These are phyloP conservation scores for Rhorus exstirpatorius DNA, from an alignment of 2,888 invertebrate species.

Conservation along the genomic window DNA sequence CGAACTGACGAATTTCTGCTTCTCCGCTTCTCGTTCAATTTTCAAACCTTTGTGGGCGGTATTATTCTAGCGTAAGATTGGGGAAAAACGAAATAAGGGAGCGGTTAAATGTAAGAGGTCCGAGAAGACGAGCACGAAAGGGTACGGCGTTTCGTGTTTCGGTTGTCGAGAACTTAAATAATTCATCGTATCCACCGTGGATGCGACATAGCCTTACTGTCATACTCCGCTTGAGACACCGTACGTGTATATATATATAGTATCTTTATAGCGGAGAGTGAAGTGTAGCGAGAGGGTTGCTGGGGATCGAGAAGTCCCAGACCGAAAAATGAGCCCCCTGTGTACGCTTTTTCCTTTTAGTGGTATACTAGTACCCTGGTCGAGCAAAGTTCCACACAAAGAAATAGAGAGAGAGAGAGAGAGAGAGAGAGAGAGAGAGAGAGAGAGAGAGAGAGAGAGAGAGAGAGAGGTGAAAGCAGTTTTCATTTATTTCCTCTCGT, in stretches of 20 bases:
- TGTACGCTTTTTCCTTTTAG: slow-evolving; percentile 46
- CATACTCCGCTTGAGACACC: slow-evolving; percentile 43
- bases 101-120: slow-evolving; percentile 27
- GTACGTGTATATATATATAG: slow-evolving; percentile 13
- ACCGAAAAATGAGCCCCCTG: slow-evolving; percentile 65
- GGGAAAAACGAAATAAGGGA: slow-evolving; percentile 40
- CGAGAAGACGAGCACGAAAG: slow-evolving; percentile 30
- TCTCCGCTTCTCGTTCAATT: slow-evolving; percentile 40
- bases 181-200: slow-evolving; percentile 71
- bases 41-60: slow-evolving; percentile 52
- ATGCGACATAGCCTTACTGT: slow-evolving; percentile 60
- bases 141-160: slow-evolving; percentile 56
- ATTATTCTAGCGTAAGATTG: slow-evolving; percentile 57
- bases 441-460: slow-evolving; percentile 14
- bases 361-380: slow-evolving; percentile 37
- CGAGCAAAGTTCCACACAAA: slow-evolving; percentile 31
- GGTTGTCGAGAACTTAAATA: slow-evolving; percentile 71
- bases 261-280: slow-evolving; percentile 30
- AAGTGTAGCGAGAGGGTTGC: slow-evolving; percentile 54
- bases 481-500: slow-evolving; percentile 72
- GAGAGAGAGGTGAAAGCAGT: slow-evolving; percentile 63
- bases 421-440: background rate
- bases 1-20: slow-evolving; percentile 33
- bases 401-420: slow-evolving; percentile 18
- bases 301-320: slow-evolving; percentile 55